A percentile compares a stretch with the other conserved stretches of the same genome.
Conservation (phyloP, 1,140 invertebrate genomes). For the Papilio helenus region DNA sequence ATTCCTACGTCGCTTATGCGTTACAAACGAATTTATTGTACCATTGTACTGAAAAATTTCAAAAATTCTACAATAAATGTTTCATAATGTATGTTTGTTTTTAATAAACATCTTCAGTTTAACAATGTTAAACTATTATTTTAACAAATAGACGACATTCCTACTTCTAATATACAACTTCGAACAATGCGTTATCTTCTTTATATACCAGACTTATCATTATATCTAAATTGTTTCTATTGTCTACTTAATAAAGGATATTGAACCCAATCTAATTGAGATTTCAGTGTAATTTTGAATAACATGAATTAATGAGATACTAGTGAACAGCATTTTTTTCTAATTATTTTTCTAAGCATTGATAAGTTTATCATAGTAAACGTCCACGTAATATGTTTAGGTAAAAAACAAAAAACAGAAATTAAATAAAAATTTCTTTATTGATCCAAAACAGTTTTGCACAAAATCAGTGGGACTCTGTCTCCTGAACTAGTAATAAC, state of each 20-base stretch:
- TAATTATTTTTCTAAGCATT: constrained; percentile 8
- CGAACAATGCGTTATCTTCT: not conserved
- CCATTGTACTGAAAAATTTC: not conserved
- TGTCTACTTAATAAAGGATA: not conserved
- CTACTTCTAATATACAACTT: constrained; percentile 13
- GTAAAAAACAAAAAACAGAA: too few species aligned
- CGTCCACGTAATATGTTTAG: too few species aligned
- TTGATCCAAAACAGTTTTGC: too few species aligned
- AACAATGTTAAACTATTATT: not conserved
- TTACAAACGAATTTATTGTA: not conserved
- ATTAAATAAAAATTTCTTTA: too few species aligned
- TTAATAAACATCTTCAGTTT: not conserved
- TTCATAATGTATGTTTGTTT: not conserved
- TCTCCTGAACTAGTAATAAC: too few species aligned
- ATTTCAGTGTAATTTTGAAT: not conserved
- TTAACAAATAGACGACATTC: not conserved
- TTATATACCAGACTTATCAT: constrained; percentile 11
- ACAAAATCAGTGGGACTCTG: too few species aligned
- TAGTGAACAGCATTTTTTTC: constrained; percentile 10
- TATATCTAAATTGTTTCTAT: constrained; percentile 7
- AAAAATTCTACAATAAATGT: not conserved
- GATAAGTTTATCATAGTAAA: constrained; percentile 28
- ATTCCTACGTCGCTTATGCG: not conserved
- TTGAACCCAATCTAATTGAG: not conserved
- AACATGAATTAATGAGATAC: not conserved